Evolutionary conservation across 2,797 vertebrate species (phyloP).

Genomic region (Loris lydekkerianus): DNA sequence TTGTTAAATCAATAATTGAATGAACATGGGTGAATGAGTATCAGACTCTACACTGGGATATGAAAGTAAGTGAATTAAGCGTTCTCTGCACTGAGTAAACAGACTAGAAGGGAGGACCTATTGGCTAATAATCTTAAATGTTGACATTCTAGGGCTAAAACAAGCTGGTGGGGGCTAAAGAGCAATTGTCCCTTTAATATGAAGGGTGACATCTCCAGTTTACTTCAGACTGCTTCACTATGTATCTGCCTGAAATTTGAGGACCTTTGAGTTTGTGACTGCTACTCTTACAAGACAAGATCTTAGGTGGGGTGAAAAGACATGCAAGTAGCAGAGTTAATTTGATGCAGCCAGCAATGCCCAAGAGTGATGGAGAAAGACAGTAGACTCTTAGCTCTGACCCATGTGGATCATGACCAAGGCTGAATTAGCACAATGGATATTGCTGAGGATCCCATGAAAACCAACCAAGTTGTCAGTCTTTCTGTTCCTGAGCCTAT

Average conservation of each 20-base stretch:
- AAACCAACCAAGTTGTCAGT: not conserved
- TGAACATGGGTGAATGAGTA: conserved; percentile 10
- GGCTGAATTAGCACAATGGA: conserved; percentile 32
- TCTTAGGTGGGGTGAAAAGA: not conserved
- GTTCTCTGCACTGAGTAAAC: not conserved
- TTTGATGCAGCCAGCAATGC: not conserved
- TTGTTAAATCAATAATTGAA: conserved; percentile 43
- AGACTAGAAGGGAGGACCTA: not conserved
- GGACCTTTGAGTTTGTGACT: conserved; percentile 1
- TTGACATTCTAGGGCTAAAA: conserved; percentile 27
- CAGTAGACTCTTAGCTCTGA: not conserved
- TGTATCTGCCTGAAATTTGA: conserved; percentile 19
- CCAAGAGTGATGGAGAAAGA: not conserved
- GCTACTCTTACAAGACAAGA: conserved; percentile 29
- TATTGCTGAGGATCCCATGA: not conserved
- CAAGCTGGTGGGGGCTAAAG: not conserved
- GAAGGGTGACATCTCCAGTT: not conserved
- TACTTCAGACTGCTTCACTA: not conserved
- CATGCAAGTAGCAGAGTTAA: conserved; percentile 54
- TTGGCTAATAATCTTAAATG: conserved; percentile 5
- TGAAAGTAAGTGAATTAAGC: not conserved
- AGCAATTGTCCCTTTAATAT: not conserved
- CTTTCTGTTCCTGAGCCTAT: not conserved
- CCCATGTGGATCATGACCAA: conserved; percentile 16
- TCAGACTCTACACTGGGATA: not conserved